phyloP scores from a whole-genome alignment of 2,113 vertebrate genomes.

The Callospermophilus lateralis region DNA sequence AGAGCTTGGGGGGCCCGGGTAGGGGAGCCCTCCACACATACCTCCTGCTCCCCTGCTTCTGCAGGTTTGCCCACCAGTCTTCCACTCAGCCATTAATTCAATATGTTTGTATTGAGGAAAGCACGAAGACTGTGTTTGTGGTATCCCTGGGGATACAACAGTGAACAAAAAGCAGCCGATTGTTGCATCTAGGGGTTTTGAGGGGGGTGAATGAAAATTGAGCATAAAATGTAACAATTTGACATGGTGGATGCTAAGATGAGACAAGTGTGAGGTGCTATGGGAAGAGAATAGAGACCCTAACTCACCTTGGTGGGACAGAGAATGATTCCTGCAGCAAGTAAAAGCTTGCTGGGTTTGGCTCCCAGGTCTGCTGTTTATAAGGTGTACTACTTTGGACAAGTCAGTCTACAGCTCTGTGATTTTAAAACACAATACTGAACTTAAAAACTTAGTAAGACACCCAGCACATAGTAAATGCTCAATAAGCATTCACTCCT shows the following conservation, averaged over 20 bases:
- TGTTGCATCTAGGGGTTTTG: background rate
- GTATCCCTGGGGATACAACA: background rate
- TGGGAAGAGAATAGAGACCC: background rate
- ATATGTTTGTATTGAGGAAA: fast-evolving
- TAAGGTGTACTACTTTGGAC: background rate
- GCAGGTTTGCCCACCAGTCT: background rate
- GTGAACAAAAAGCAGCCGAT: background rate
- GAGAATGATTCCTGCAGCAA: background rate
- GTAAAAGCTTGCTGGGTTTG: background rate
- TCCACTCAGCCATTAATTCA: background rate
- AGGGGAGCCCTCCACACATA: background rate
- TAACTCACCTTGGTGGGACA: background rate
- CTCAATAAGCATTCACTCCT: background rate
- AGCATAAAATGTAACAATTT: background rate
- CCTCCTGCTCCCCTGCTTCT: background rate
- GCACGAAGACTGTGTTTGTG: background rate
- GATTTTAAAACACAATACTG: background rate
- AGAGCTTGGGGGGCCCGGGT: too few species aligned
- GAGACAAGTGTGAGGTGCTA: fast-evolving
- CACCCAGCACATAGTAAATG: background rate
- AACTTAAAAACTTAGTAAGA: background rate
- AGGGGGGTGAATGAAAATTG: background rate
- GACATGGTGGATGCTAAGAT: background rate
- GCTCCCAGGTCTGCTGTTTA: background rate
- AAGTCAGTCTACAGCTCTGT: background rate